phyloP scores from a whole-genome alignment of 2,888 invertebrate genomes.

The Aelia acuminata region DNA sequence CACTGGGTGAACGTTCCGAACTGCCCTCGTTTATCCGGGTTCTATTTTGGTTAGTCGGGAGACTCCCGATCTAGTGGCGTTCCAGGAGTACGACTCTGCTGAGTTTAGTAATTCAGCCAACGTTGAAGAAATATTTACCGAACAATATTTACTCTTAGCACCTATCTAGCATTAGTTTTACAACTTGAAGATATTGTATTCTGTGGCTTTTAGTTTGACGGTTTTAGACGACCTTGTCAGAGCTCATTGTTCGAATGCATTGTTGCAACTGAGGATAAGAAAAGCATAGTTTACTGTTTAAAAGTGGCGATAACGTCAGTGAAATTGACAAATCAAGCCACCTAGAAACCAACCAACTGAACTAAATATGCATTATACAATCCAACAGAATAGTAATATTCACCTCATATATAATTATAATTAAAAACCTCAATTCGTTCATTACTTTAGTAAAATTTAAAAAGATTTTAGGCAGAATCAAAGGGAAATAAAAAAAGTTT shows the following conservation, averaged over 20 bases:
- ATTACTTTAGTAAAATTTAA: too few relatives aligned
- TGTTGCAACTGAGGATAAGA: not conserved
- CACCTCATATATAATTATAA: too few relatives aligned
- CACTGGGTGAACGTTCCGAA: not conserved
- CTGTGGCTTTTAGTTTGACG: not conserved
- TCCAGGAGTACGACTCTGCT: not conserved
- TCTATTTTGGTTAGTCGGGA: not conserved
- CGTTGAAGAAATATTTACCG: not conserved
- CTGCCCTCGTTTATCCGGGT: not conserved
- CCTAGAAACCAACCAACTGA: not conserved
- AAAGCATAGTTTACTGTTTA: not conserved
- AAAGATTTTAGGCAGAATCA: too few relatives aligned
- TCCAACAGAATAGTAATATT: too few relatives aligned
- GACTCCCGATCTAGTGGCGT: not conserved
- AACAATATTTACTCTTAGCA: not conserved
- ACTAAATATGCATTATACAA: not conserved
- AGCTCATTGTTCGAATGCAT: not conserved
- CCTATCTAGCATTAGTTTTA: not conserved
- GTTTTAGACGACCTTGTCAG: not conserved
- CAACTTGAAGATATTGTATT: not conserved
- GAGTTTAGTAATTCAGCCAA: not conserved
- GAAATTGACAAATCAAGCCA: not conserved
- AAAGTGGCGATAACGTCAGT: not conserved
- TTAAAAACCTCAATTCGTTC: too few relatives aligned
- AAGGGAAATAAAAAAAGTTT: too few relatives aligned